phyloP scores from a whole-genome alignment of 2,888 invertebrate genomes.

The Orthosia gothica region DNA sequence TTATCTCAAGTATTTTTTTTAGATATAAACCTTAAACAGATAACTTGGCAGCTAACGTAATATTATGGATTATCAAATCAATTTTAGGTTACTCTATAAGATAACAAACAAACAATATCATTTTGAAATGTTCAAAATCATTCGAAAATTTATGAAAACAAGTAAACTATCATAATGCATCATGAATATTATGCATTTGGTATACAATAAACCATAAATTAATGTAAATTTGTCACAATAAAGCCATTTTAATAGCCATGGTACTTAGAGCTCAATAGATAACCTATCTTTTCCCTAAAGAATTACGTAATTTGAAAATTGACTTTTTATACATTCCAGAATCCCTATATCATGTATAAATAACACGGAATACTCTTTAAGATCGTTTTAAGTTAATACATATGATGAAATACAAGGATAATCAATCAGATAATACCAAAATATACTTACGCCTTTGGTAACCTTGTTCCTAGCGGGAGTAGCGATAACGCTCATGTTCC shows the following conservation, averaged over 20 bases:
- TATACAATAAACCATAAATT: too few relatives aligned
- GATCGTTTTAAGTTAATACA: neutral
- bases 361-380: neutral
- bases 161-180: neutral
- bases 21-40: too few relatives aligned
- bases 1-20: too few relatives aligned
- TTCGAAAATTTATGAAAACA: neutral
- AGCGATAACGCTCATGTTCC: conserved; percentile 83
- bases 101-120: neutral
- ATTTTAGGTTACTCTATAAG: neutral
- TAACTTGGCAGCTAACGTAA: too few relatives aligned
- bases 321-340: neutral
- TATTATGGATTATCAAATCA: neutral
- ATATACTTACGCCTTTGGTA: conserved; percentile 80
- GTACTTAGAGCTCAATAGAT: conserved; percentile 31
- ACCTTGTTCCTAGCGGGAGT: conserved; percentile 82
- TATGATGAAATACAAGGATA: neutral
- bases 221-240: neutral
- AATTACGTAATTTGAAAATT: conserved; percentile 72
- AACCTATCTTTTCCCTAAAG: conserved; percentile 58
- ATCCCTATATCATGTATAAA: neutral
- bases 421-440: neutral
- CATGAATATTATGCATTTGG: neutral
- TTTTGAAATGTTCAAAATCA: neutral
- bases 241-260: neutral